Percentiles rank a stretch among this genome's conserved stretches.
These are phyloP conservation scores for Netelia virgata DNA, from an alignment of 2,888 invertebrate species.

Conservation along the genomic window DNA sequence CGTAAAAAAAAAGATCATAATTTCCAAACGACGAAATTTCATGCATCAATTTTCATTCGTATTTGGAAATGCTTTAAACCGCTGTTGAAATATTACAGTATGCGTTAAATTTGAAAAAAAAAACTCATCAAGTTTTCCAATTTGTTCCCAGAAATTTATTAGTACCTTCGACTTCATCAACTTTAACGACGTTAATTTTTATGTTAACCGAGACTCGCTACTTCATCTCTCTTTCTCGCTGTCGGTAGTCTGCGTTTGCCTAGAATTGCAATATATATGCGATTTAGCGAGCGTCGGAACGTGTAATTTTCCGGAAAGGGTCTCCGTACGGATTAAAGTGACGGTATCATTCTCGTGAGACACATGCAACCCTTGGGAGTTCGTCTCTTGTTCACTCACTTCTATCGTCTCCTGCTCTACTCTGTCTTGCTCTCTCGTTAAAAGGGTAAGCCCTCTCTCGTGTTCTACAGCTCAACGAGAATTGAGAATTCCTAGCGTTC, in stretches of 20 bases:
- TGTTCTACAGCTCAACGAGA: conserved; percentile 12
- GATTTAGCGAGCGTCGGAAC: conserved; percentile 44
- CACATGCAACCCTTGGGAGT: conserved; percentile 40
- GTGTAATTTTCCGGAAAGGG: conserved; percentile 58
- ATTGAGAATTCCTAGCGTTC: conserved; percentile 4
- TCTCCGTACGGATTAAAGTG: conserved; percentile 45
- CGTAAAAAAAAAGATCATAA: too few species aligned
- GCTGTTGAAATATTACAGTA: too few species aligned
- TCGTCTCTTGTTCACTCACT: neutral
- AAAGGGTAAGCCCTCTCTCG: neutral
- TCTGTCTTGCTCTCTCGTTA: neutral
- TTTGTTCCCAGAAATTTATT: too few species aligned
- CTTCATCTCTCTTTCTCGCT: neutral
- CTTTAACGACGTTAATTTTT: neutral
- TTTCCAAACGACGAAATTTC: too few species aligned
- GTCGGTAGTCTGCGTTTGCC: neutral
- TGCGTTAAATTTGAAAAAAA: too few species aligned
- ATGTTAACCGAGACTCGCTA: neutral
- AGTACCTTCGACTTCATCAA: too few species aligned
- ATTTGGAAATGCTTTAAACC: too few species aligned
- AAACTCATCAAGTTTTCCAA: too few species aligned
- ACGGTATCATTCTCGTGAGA: conserved; percentile 39
- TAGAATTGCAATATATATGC: conserved; percentile 25
- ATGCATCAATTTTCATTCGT: too few species aligned
- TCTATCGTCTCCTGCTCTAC: neutral